Base-by-base conservation (phyloP, 1,140 invertebrate species). In the Trinorchestia longiramus region DNA sequence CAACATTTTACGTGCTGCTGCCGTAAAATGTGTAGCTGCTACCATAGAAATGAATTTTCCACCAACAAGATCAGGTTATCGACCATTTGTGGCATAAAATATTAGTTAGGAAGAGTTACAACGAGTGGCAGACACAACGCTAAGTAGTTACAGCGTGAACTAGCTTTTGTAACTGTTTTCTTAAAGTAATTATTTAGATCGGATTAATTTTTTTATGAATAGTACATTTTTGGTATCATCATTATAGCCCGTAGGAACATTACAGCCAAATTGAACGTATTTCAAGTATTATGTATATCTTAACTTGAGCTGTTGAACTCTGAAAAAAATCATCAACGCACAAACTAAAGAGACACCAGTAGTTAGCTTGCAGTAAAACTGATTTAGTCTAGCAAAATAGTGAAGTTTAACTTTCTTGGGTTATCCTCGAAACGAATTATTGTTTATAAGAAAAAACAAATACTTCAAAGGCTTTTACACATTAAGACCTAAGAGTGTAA, bases 101-200 rank as follows among this genome's bases (percentile, higher is more conserved):
- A 77, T 36, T 36, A 77, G 62, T 77, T 77, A 77, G 47, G 6
- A 19, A 8, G 47, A 53, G 28, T 77, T 77, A 36, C 36, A 77
- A 77, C 62, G 62, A 77, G 36, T 77, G 62, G 36, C 62, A 28
- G 62, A 77, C 28, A 77, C 62, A 15, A 77, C 28, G 62, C 28
- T 36, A 77, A 1, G 62, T 77, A 94, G 92, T 94, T 43, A 44
- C 43, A n/a, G 40, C 44, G 47, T 45, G 43, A 94, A 47, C 43
- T 94, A 94, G 92, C 92, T 94, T 94, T 94, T 94, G 17, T 94
- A 94, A 43, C 92, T 40, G 43, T 94, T 94, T 53, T 94, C 40
- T 47, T 94, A 45, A 43, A 41, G 92, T 11, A 42, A 45, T 40
- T 42, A 0, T 94, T 47, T 94, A 94, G 92, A 94, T 43, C 43